A percentile compares a stretch with the other conserved stretches of the same genome.
Conservation (phyloP, 2,113 vertebrate species). For the Hippocampus guttulatus region DNA sequence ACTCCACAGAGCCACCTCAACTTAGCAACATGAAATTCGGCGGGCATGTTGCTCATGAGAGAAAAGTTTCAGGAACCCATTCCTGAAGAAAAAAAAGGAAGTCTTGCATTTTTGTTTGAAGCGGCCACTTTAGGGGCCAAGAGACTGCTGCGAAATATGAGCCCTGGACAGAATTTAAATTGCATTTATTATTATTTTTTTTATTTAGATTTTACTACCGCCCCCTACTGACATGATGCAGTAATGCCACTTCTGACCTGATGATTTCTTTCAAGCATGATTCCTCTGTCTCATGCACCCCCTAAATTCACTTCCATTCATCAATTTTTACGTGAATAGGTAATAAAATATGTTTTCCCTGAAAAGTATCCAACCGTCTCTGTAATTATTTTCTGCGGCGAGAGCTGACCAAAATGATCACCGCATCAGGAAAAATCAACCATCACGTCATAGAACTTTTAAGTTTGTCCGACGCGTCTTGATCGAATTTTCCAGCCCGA, state of each 20-base stretch:
- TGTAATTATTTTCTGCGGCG: background rate
- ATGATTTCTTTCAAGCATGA: no score
- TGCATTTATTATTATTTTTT: background rate
- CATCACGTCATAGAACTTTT: constrained; percentile 20
- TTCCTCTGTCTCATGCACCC: no score
- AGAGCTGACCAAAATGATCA: background rate
- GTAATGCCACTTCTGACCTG: background rate
- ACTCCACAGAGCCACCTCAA: background rate
- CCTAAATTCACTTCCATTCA: background rate
- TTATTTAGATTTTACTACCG: background rate
- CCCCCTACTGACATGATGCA: background rate
- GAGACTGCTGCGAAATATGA: background rate
- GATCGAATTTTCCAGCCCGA: constrained; percentile 30
- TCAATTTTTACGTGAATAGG: background rate
- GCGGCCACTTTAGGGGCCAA: background rate
- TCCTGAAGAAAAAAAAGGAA: no score
- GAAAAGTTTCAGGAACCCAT: background rate
- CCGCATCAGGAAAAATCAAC: constrained; percentile 8
- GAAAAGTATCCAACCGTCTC: background rate
- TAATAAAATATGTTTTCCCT: background rate
- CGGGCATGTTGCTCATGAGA: background rate
- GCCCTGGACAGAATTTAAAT: background rate
- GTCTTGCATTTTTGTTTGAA: no score
- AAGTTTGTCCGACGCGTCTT: constrained; percentile 14
- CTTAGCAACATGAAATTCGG: background rate